Base-by-base conservation (phyloP, 2,888 invertebrate species). In the Willowsia nigromaculata region DNA sequence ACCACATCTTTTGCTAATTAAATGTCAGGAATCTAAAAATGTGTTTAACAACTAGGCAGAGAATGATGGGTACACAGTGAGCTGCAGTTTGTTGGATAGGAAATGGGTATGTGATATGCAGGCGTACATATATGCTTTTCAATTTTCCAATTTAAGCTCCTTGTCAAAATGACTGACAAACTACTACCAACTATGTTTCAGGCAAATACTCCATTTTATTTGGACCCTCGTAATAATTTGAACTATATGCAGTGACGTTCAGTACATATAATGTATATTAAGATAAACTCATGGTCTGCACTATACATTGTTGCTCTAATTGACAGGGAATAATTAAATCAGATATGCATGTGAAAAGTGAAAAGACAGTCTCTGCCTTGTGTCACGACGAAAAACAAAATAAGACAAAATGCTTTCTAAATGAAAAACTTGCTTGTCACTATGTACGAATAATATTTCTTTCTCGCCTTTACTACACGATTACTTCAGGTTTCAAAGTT, bases 251-350 rank as follows among this genome's bases (percentile, higher is more conserved):
- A n/a, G n/a, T n/a, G n/a, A n/a, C n/a, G n/a, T n/a, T n/a, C n/a
- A n/a, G n/a, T n/a, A n/a, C n/a, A n/a, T n/a, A n/a, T n/a, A n/a
- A n/a, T n/a, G n/a, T n/a, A n/a, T n/a, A n/a, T n/a, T n/a, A n/a
- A n/a, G n/a, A n/a, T n/a, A n/a, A n/a, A n/a, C n/a, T n/a, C n/a
- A n/a, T n/a, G n/a, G n/a, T n/a, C 65, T 37, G 33, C n/a, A 65
- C 65, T 33, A 62, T 5, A 13, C 15, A 47, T 11, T 76, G 53
- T 30, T 37, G 56, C 11, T 56, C 56, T 78, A 78, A 78, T 78
- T 78, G 78, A 78, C 53, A 56, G 33, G 33, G 78, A 56, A 27
- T 78, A 78, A 78, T 53, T 78, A 53, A 56, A 56, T 78, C n/a
- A 78, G 30, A 53, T 15, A 53, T 33, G 53, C 40, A 40, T 78